phyloP scores from a whole-genome alignment of 2,888 invertebrate species.

The Caenorhabditis wallacei region DNA sequence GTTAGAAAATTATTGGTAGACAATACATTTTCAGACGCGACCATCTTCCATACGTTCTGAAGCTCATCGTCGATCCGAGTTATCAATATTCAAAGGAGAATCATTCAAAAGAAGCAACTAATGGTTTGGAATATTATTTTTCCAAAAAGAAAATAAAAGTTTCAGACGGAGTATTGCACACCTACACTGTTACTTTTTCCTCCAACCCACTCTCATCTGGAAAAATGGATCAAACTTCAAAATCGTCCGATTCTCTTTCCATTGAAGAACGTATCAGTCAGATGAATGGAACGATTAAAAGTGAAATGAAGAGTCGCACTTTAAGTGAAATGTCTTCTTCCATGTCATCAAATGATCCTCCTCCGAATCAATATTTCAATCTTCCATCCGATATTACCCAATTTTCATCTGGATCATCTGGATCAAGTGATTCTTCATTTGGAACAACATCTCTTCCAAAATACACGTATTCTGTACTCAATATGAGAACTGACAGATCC shows the following conservation, averaged over 20 bases:
- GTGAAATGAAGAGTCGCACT: constrained; percentile 5
- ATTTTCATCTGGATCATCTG: neutral
- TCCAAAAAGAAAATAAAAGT: no score
- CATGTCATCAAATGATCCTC: constrained; percentile 1
- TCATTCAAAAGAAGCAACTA: constrained; percentile 10
- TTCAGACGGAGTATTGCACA: constrained; percentile 32
- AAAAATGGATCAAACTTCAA: neutral
- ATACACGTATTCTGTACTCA: constrained; percentile 1
- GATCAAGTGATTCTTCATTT: constrained; percentile 1
- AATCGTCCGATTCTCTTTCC: neutral
- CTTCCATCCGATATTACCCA: neutral
- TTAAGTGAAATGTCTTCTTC: neutral
- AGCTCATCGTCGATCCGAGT: constrained; percentile 4
- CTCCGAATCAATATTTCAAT: neutral
- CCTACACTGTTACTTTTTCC: constrained; percentile 27
- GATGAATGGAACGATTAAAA: constrained; percentile 30
- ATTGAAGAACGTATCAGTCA: constrained; percentile 20
- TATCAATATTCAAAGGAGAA: constrained; percentile 34
- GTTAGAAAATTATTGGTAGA: no score
- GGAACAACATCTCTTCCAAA: constrained; percentile 3
- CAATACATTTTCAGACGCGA: constrained; percentile 27
- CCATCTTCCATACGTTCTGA: constrained; percentile 36
- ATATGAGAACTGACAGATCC: constrained; percentile 1
- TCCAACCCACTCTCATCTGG: neutral
- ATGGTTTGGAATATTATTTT: neutral